Conservation (phyloP, 2,888 invertebrate species). For the Lasiommata megera region DNA sequence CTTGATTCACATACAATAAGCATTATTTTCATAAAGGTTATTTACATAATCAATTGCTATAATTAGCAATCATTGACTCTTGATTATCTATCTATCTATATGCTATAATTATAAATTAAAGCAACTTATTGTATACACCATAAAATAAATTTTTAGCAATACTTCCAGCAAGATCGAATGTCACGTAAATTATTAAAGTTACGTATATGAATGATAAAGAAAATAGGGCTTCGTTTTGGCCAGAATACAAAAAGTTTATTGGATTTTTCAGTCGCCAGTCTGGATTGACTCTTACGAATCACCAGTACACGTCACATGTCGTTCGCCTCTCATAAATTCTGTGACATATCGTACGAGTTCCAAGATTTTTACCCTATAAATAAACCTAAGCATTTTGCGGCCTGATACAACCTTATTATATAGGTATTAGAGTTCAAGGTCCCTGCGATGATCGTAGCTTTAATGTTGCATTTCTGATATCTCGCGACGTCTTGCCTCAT, state of each 20-base stretch:
- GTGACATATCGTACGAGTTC: slow-evolving; percentile 71
- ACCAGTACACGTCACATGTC: slow-evolving; percentile 63
- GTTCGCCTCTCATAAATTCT: slow-evolving; percentile 65
- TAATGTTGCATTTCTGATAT: slow-evolving; percentile 48
- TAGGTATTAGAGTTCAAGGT: slow-evolving; percentile 44
- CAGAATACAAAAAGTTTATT: neutral
- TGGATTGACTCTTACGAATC: slow-evolving; percentile 25
- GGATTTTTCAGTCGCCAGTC: neutral
- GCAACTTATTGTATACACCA: too few species aligned
- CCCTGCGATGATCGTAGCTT: slow-evolving; percentile 32
- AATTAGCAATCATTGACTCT: too few species aligned
- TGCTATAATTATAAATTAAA: too few species aligned
- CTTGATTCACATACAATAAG: too few species aligned
- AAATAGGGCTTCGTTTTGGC: too few species aligned
- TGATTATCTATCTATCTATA: too few species aligned
- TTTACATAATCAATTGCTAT: too few species aligned
- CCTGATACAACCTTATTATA: slow-evolving; percentile 40
- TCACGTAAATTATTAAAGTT: too few species aligned
- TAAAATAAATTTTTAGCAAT: too few species aligned
- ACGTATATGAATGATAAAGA: too few species aligned
- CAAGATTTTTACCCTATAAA: slow-evolving; percentile 52
- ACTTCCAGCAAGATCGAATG: too few species aligned
- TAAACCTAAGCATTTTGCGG: slow-evolving; percentile 33
- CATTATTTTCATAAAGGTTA: too few species aligned
- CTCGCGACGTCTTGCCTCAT: slow-evolving; percentile 45